phyloP scores from a whole-genome alignment of 2,888 invertebrate genomes.

The Stratiomys singularior region DNA sequence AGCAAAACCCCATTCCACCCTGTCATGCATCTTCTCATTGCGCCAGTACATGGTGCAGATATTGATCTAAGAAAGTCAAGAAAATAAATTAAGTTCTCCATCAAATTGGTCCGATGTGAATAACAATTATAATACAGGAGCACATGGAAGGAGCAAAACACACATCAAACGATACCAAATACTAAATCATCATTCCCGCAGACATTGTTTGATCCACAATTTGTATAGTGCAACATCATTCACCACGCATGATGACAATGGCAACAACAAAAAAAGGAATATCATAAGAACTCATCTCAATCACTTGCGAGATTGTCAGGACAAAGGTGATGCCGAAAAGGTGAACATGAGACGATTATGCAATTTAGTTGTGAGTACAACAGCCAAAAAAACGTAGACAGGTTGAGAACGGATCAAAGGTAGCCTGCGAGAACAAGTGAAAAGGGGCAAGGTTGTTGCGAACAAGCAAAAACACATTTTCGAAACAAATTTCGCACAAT shows the following conservation, averaged over 20 bases:
- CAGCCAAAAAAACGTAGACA: not conserved
- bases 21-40: not conserved
- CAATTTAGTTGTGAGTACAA: slow-evolving; percentile 12
- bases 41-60: not conserved
- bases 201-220: slow-evolving; percentile 28
- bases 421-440: slow-evolving; percentile 19
- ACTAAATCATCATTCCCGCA: slow-evolving; percentile 36
- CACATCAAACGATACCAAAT: slow-evolving; percentile 16
- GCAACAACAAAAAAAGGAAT: not conserved
- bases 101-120: slow-evolving; percentile 31
- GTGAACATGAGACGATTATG: slow-evolving; percentile 41
- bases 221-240: slow-evolving; percentile 1
- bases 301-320: not conserved
- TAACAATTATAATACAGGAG: slow-evolving; percentile 25
- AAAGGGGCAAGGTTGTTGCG: slow-evolving; percentile 20
- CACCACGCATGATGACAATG: not conserved
- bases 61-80: slow-evolving; percentile 2
- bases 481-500: slow-evolving; percentile 42
- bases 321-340: slow-evolving; percentile 36
- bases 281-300: not conserved
- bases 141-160: slow-evolving; percentile 21
- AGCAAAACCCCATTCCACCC: too few relatives aligned
- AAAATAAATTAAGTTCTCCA: slow-evolving; percentile 40
- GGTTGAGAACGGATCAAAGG: slow-evolving; percentile 27
- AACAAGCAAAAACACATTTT: slow-evolving; percentile 3